Conservation (phyloP, 2,797 vertebrate species). For the Leptatherina wallacei region DNA sequence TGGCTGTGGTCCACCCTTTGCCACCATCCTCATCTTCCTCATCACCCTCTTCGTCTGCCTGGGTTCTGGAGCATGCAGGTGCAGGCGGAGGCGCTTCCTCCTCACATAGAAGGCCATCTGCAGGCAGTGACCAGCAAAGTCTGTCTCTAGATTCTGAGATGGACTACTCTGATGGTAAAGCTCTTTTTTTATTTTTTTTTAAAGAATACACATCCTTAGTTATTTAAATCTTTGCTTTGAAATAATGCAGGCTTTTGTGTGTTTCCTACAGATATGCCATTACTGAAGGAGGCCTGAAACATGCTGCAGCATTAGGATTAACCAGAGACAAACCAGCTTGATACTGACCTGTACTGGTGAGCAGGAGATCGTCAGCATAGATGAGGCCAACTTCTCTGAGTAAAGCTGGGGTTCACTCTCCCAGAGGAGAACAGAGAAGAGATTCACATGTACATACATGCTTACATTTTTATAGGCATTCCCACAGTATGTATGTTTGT, state of each 20-base stretch:
- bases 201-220: neutral
- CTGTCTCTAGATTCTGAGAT: conserved; percentile 89
- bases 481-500: conserved; percentile 47
- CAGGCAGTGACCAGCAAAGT: conserved; percentile 90
- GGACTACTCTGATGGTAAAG: conserved; percentile 93
- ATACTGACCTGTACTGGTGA: conserved; percentile 47
- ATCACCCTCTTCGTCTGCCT: conserved; percentile 74
- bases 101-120: conserved; percentile 84
- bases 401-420: conserved; percentile 46
- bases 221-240: neutral
- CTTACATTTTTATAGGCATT: conserved; percentile 67
- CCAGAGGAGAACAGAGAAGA: conserved; percentile 55
- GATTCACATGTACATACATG: conserved; percentile 74
- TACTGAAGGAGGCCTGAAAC: conserved; percentile 94
- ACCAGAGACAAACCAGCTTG: conserved; percentile 33
- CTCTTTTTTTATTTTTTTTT: neutral
- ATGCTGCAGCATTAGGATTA: conserved; percentile 44
- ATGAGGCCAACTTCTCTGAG: conserved; percentile 34
- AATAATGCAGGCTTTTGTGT: conserved; percentile 6
- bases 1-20: conserved; percentile 89
- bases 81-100: conserved; percentile 71
- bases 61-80: conserved; percentile 81
- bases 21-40: conserved; percentile 79
- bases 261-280: conserved; percentile 89
- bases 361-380: conserved; percentile 53